Conservation (phyloP, 37 sponge, comb jelly and placozoan genomes). For the Hexactinellida sp. region DNA sequence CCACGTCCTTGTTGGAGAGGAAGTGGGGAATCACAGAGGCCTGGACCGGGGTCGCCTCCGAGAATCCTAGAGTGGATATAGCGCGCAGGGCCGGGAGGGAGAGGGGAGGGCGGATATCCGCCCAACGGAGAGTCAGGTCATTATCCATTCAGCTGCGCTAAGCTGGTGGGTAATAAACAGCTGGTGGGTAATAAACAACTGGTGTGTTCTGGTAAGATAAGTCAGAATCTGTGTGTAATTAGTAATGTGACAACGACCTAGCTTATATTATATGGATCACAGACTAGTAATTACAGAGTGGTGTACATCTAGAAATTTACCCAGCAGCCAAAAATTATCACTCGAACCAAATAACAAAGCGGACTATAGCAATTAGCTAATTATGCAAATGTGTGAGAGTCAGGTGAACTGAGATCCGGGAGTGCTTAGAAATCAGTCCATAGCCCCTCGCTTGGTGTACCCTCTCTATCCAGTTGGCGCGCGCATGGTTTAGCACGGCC, state of each 20-base stretch:
- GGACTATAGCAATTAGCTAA: too few relatives aligned
- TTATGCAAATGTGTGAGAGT: background rate
- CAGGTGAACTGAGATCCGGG: background rate
- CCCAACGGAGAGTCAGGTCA: background rate
- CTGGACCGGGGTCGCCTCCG: conserved; percentile 22
- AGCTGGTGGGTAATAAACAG: too few relatives aligned
- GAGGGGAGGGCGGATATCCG: background rate
- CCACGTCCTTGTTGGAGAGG: conserved; percentile 75
- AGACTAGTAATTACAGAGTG: too few relatives aligned
- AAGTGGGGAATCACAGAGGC: conserved; percentile 63
- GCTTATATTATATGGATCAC: too few relatives aligned
- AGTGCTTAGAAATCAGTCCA: background rate
- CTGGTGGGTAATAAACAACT: too few relatives aligned
- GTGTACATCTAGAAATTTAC: too few relatives aligned
- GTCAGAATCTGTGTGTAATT: too few relatives aligned
- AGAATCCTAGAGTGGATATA: background rate
- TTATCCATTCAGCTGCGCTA: conserved; percentile 11
- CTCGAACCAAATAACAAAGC: too few relatives aligned
- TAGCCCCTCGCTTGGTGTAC: background rate
- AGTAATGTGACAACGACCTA: too few relatives aligned
- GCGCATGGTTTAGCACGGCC: background rate
- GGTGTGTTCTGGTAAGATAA: too few relatives aligned
- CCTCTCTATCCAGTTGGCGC: background rate
- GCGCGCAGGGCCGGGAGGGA: background rate
- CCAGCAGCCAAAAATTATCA: too few relatives aligned